These are phyloP conservation scores for Alexandromys fortis DNA, from an alignment of 2,113 vertebrate genomes.

Conservation along the genomic window DNA sequence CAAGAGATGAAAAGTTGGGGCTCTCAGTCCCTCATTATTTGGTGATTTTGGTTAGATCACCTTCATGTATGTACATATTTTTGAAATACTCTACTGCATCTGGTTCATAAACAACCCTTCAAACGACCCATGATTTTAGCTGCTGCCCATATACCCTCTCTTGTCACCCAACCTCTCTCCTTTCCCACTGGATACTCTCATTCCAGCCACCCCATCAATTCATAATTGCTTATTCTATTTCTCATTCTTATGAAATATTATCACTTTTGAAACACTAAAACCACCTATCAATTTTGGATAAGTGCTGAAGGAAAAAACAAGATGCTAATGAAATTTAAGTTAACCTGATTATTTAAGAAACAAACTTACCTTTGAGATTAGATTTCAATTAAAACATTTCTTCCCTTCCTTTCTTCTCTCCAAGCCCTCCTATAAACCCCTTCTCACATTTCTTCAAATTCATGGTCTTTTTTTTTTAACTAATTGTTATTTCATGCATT, in stretches of 20 bases:
- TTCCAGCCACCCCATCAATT: not conserved
- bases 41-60: not conserved
- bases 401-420: not conserved
- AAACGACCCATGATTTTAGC: not conserved
- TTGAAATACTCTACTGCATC: not conserved
- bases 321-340: slow-evolving; percentile 63
- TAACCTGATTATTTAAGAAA: slow-evolving; percentile 8
- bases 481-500: not conserved
- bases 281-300: slow-evolving; percentile 41
- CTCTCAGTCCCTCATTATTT: not conserved
- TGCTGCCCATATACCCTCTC: not conserved
- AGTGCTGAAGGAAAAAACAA: not conserved
- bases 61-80: not conserved
- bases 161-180: not conserved
- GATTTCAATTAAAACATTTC: not conserved
- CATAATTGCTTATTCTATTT: not conserved
- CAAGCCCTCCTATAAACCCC: not conserved
- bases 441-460: not conserved
- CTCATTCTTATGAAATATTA: not conserved
- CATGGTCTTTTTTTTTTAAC: not conserved
- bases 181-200: too few species aligned
- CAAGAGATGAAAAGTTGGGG: not conserved
- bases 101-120: not conserved
- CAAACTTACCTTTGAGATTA: not conserved
- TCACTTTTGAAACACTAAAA: not conserved